Percentiles rank a stretch among this genome's conserved stretches.
Conservation (phyloP, 64 coral and sea anemone genomes). For the Montipora capricornis region DNA sequence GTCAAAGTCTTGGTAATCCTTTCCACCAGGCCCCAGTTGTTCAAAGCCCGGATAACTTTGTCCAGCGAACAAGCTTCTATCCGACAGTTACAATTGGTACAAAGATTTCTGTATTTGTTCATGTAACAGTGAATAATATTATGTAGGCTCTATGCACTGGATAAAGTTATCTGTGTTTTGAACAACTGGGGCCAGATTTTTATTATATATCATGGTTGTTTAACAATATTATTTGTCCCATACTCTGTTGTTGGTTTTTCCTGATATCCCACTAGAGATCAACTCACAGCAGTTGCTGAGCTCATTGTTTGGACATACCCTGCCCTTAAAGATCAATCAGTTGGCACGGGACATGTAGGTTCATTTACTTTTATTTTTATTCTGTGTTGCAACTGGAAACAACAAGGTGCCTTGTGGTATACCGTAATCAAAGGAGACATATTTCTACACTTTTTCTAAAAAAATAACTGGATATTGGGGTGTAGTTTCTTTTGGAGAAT, state of each 20-base stretch:
- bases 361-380: neutral
- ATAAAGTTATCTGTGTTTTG: too few species aligned
- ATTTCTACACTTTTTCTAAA: too few species aligned
- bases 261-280: constrained; percentile 72
- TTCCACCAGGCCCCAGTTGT: neutral
- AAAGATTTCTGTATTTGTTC: too few species aligned
- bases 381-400: neutral
- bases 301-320: constrained; percentile 51
- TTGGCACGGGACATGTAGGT: constrained; percentile 81
- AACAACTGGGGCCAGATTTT: too few species aligned
- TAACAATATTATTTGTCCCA: neutral
- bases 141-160: too few species aligned
- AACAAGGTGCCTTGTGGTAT: neutral
- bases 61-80: too few species aligned
- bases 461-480: too few species aligned
- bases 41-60: too few species aligned
- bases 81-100: too few species aligned
- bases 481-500: too few species aligned
- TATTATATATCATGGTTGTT: neutral
- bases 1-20: neutral
- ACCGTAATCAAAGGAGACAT: too few species aligned
- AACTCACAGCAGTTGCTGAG: constrained; percentile 53
- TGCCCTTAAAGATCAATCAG: constrained; percentile 62
- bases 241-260: neutral
- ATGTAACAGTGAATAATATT: too few species aligned